Percentiles rank a stretch among this genome's conserved stretches.
phyloP scores from a whole-genome alignment of 1,140 invertebrate species.

The Heliconius eleuchia region DNA sequence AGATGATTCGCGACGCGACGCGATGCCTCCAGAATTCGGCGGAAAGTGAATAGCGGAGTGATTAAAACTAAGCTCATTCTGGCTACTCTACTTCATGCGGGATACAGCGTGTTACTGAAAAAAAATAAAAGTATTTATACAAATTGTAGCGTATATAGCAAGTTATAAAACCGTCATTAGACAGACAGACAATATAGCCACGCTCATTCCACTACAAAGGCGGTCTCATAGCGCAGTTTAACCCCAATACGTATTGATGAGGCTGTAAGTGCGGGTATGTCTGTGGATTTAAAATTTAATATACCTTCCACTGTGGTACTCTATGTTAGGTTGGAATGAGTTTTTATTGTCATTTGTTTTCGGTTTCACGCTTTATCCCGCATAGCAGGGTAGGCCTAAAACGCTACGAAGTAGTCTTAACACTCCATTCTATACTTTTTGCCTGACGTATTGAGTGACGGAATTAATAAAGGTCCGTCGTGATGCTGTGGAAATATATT shows the following conservation, averaged over 20 bases:
- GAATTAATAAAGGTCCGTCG: not conserved
- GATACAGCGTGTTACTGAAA: too few relatives aligned
- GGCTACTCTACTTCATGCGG: too few relatives aligned
- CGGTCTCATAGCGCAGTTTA: constrained; percentile 28
- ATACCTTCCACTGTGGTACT: not conserved
- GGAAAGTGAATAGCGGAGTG: too few relatives aligned
- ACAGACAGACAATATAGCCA: constrained; percentile 15
- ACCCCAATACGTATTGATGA: constrained; percentile 36
- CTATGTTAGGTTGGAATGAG: not conserved
- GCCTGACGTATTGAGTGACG: too few relatives aligned
- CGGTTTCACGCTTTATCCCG: not conserved
- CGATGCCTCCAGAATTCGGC: too few relatives aligned
- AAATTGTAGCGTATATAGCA: not conserved
- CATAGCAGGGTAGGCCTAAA: not conserved
- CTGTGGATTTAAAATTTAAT: constrained; percentile 26
- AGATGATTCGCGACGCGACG: too few relatives aligned
- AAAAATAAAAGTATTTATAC: too few relatives aligned
- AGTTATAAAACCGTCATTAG: constrained; percentile 28
- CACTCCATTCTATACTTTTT: too few relatives aligned
- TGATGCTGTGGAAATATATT: too few relatives aligned
- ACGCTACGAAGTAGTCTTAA: too few relatives aligned
- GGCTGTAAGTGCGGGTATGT: constrained; percentile 15
- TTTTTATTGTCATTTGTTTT: not conserved
- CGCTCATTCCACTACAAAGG: constrained; percentile 15
- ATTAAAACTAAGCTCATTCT: too few relatives aligned